Conservation (phyloP, 2,797 vertebrate genomes). For the Urosaurus nigricauda region DNA sequence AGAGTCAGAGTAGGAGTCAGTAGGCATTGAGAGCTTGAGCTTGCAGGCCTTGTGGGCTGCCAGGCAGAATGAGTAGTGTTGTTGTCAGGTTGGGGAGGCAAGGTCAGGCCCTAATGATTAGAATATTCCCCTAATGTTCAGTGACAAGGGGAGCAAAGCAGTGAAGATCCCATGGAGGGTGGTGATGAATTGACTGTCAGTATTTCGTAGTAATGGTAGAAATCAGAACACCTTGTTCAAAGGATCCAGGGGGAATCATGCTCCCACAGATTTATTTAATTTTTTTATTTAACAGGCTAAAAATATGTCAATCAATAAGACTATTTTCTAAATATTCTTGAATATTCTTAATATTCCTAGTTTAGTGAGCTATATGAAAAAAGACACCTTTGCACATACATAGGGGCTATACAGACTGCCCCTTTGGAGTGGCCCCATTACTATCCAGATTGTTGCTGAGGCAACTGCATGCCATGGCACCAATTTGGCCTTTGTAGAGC, state of each 20-base stretch:
- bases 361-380: not conserved
- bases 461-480: too few relatives aligned
- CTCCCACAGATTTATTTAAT: constrained; percentile 17
- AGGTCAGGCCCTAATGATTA: too few relatives aligned
- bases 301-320: constrained; percentile 22
- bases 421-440: too few relatives aligned
- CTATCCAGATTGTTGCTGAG: too few relatives aligned
- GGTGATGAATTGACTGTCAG: constrained; percentile 93
- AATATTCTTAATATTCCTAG: too few relatives aligned
- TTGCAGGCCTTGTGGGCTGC: too few relatives aligned
- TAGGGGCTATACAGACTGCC: too few relatives aligned
- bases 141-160: constrained; percentile 88
- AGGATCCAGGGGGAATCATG: not conserved
- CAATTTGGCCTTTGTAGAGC: too few relatives aligned
- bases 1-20: constrained; percentile 43
- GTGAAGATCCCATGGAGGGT: constrained; percentile 82
- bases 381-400: too few relatives aligned
- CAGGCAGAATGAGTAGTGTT: too few relatives aligned
- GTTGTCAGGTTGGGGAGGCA: too few relatives aligned
- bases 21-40: constrained; percentile 28
- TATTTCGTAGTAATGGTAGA: constrained; percentile 79
- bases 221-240: not conserved
- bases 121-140: constrained; percentile 94
- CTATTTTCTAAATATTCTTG: constrained; percentile 1
- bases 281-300: constrained; percentile 39